Evolutionary conservation across 2,888 invertebrate genomes (phyloP).

Genomic region (Eupithecia insigniata): DNA sequence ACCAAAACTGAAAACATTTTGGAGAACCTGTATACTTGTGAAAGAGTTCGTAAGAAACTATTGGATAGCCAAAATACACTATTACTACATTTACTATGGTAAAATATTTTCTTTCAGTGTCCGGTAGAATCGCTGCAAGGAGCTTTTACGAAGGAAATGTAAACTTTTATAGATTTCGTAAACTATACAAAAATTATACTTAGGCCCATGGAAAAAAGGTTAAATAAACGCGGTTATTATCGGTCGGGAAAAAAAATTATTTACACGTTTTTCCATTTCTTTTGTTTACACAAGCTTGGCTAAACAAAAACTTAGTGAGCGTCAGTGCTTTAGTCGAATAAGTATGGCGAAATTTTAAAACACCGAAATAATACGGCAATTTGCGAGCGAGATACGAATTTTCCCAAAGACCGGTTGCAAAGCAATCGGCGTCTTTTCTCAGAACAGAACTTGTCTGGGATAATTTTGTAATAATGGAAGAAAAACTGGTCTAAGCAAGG

Average conservation of each 20-base stretch:
- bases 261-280: neutral
- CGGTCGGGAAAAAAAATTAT: no score
- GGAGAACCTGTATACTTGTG: neutral
- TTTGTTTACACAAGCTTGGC: no score
- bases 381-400: slow-evolving; percentile 20
- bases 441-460: slow-evolving; percentile 17
- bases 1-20: neutral
- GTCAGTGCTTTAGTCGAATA: neutral
- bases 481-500: slow-evolving; percentile 19
- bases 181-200: neutral
- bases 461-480: slow-evolving; percentile 9
- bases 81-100: no score
- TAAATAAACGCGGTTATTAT: no score
- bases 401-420: slow-evolving; percentile 41
- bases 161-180: neutral
- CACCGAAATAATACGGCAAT: neutral
- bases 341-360: neutral
- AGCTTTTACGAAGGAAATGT: neutral
- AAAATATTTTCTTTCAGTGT: neutral
- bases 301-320: neutral
- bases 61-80: neutral
- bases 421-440: slow-evolving; percentile 29
- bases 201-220: no score
- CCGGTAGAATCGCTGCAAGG: neutral
- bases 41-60: neutral